Conservation (phyloP, 2,113 vertebrate genomes). For the Recurvirostra avosetta region DNA sequence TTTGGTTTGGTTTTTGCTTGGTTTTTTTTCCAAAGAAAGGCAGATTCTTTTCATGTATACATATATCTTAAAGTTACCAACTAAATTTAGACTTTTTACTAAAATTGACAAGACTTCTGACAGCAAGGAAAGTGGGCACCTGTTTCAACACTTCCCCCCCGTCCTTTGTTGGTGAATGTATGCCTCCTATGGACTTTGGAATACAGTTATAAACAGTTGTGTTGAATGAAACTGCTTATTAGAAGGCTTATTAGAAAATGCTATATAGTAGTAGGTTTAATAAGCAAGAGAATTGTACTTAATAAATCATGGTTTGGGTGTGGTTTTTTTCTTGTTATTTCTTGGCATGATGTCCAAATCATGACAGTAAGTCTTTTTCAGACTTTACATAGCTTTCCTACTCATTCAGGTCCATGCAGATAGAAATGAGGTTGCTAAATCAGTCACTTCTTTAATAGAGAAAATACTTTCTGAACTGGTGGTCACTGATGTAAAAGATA, state of each 20-base stretch:
- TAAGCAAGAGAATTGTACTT: neutral
- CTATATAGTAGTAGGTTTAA: neutral
- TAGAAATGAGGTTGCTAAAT: neutral
- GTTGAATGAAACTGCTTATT: neutral
- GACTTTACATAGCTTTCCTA: neutral
- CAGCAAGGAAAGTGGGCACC: neutral
- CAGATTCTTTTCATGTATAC: neutral
- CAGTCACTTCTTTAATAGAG: neutral
- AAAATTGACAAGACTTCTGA: neutral
- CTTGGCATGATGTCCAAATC: neutral
- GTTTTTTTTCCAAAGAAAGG: neutral
- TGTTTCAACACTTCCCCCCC: neutral
- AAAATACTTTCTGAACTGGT: neutral
- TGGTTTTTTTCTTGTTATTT: neutral
- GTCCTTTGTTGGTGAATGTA: neutral
- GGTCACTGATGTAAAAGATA: neutral
- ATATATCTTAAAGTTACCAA: neutral
- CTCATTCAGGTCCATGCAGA: neutral
- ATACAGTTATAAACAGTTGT: neutral
- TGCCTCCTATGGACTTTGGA: neutral
- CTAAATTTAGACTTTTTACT: neutral
- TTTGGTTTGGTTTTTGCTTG: too few species aligned
- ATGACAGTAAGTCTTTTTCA: neutral
- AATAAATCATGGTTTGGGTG: neutral
- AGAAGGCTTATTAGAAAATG: neutral